Evolutionary conservation across 1,140 invertebrate genomes (phyloP), one percentile per base, ranked within the genome.

Genomic region (Phenacoccus solenopsis): DNA sequence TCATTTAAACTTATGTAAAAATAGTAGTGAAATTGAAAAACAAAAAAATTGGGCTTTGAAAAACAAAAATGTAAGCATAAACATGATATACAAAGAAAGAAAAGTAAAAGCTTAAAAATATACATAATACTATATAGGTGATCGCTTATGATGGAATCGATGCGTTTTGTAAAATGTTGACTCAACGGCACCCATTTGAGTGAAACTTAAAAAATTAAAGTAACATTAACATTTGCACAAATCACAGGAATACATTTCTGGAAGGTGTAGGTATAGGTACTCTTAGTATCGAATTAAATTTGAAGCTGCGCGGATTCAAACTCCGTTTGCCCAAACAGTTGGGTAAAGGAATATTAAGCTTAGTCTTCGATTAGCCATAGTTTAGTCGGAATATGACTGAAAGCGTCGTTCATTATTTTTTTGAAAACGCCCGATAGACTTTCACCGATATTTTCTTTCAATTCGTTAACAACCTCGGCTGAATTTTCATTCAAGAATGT

Each of bases 401-500:
- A 80, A n/a, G 78, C 74, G 30, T 80, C 78, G 71, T 82, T 82
- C 73, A 80, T 78, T 9, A 82, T 76, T 69, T 79, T 77, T 35
- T 74, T 79, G 72, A 81, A 81, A 67, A 81, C 78, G n/a, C 72
- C 72, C 16, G 78, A 76, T 32, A 81, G 74, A 73, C 76, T 78
- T 73, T 78, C 76, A 16, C 77, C 78, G 24, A 81, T 76, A 28
- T 77, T 79, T 68, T 81, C 79, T 72, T 78, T 78, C 38, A 82
- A 72, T 72, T 81, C 81, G 1, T 75, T 72, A 0, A 81, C 75
- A 13, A 82, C 78, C 74, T 81, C 79, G 59, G 79, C 59, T 1
- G 78, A 76, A 72, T 81, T 78, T 74, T 82, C 77, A 71, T 82
- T 82, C 3, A 82, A 70, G 74, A 82, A 82, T 7, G 75, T 76